Evolutionary conservation across 1,140 invertebrate genomes (phyloP).

Genomic region (Eriocheir sinensis): DNA sequence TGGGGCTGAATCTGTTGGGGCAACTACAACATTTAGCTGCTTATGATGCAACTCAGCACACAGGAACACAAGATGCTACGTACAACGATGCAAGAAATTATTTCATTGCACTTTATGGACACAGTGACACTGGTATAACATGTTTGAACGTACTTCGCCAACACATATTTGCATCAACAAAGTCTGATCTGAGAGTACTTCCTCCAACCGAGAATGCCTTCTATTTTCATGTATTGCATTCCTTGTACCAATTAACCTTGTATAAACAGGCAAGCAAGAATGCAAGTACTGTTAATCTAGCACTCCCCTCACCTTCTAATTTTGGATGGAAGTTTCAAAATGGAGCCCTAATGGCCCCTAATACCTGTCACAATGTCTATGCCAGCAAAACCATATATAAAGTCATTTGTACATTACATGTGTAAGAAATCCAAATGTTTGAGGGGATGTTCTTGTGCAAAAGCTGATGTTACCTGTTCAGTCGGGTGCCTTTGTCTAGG

Average conservation of each 20-base stretch:
- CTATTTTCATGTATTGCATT: constrained; percentile 11
- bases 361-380: no score
- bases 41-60: constrained; percentile 34
- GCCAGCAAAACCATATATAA: no score
- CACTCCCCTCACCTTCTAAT: constrained; percentile 31
- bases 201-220: constrained; percentile 36
- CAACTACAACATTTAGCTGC: neutral
- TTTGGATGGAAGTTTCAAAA: constrained; percentile 40
- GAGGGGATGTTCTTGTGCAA: constrained; percentile 35
- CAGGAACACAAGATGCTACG: neutral
- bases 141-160: neutral
- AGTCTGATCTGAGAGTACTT: constrained; percentile 34
- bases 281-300: neutral
- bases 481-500: constrained; percentile 33
- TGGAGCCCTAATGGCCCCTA: no score
- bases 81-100: constrained; percentile 37
- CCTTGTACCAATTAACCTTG: constrained; percentile 37
- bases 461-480: constrained; percentile 26
- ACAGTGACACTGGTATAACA: constrained; percentile 32
- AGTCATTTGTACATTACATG: constrained; percentile 39
- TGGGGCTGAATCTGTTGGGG: neutral
- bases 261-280: constrained; percentile 35
- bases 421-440: constrained; percentile 29
- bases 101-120: constrained; percentile 47
- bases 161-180: constrained; percentile 42